Conservation (phyloP, 2,888 invertebrate genomes). For the Argyresthia goedartella region DNA sequence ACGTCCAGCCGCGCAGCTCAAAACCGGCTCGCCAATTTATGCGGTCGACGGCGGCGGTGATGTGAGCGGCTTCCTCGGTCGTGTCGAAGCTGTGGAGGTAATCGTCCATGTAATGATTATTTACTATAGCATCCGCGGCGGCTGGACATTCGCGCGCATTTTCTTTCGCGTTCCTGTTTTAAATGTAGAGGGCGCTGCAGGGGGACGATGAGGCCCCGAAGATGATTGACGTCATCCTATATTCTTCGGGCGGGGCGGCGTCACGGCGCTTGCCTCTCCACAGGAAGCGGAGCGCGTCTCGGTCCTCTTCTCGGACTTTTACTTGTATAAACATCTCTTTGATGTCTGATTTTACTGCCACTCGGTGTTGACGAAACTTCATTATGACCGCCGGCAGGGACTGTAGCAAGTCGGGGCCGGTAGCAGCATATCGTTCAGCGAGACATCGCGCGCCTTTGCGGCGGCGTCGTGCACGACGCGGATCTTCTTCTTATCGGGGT, state of each 20-base stretch:
- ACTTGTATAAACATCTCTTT: conserved; percentile 27
- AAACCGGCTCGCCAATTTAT: too few species aligned
- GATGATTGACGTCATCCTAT: too few species aligned
- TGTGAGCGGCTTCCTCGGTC: too few species aligned
- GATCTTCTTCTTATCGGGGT: too few species aligned
- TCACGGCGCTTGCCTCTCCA: conserved; percentile 1
- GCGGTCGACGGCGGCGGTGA: too few species aligned
- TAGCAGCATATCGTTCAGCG: conserved; percentile 5
- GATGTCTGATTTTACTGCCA: conserved; percentile 16
- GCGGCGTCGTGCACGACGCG: conserved; percentile 3
- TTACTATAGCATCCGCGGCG: neutral
- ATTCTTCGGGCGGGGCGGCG: too few species aligned
- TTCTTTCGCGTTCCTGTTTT: conserved; percentile 18
- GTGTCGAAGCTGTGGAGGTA: too few species aligned
- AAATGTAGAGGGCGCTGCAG: conserved; percentile 15
- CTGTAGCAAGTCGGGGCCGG: conserved; percentile 13
- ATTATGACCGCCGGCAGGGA: conserved; percentile 15
- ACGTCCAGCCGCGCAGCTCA: too few species aligned
- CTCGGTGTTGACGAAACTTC: conserved; percentile 10
- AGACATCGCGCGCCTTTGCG: neutral
- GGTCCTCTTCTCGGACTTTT: conserved; percentile 18
- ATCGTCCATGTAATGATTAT: too few species aligned
- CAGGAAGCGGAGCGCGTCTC: conserved; percentile 17
- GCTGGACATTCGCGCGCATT: neutral
- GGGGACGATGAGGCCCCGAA: conserved; percentile 16